These are phyloP conservation scores for Calidris pygmaea DNA, from an alignment of 2,113 vertebrate genomes.

Conservation along the genomic window DNA sequence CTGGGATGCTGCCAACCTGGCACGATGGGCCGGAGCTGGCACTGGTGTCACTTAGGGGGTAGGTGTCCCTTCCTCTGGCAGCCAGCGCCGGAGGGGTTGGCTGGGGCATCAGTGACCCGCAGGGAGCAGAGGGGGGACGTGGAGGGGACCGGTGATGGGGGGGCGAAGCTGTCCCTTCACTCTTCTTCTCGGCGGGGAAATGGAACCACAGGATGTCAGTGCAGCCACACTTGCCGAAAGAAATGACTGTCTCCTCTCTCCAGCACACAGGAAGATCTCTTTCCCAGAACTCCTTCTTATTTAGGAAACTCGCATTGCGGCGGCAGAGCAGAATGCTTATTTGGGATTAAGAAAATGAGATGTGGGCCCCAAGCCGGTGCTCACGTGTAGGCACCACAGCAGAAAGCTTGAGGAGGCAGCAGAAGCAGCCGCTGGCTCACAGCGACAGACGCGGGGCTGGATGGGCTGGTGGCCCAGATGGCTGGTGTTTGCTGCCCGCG, in stretches of 20 bases:
- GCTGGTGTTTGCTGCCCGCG: background rate
- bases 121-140: background rate
- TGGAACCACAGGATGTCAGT: conserved; percentile 51
- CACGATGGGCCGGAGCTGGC: background rate
- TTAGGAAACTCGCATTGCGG: conserved; percentile 57
- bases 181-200: background rate
- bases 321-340: conserved; percentile 45
- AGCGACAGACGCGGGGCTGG: background rate
- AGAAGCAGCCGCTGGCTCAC: conserved; percentile 1
- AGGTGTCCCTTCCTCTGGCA: background rate
- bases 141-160: background rate
- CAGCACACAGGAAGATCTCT: conserved; percentile 36
- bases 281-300: conserved; percentile 62
- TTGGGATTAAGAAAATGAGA: conserved; percentile 25
- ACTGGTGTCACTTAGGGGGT: background rate
- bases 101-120: background rate
- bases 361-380: background rate
- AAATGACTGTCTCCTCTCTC: background rate
- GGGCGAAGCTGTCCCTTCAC: fast-evolving
- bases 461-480: background rate
- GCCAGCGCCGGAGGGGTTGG: background rate
- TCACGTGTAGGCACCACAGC: background rate
- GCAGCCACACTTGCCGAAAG: conserved; percentile 34
- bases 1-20: background rate
- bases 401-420: background rate